These are phyloP conservation scores for Coptodon bakossiorum DNA, from an alignment of 2,113 vertebrate genomes.

Conservation along the genomic window DNA sequence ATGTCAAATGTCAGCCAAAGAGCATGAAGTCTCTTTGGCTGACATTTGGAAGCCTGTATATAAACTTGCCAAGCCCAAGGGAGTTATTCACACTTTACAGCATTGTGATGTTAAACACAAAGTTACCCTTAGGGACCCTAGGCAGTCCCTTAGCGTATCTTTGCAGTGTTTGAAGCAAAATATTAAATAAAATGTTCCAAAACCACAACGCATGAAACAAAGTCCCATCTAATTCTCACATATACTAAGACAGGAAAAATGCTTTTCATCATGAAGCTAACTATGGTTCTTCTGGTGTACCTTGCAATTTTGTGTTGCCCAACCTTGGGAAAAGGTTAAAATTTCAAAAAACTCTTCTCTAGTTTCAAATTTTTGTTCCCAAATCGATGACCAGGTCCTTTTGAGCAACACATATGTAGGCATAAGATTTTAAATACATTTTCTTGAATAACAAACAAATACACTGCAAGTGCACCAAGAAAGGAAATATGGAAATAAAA, in stretches of 20 bases:
- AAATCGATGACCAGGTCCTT: accelerated
- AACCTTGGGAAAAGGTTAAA: neutral
- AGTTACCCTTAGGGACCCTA: neutral
- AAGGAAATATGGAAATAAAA: neutral
- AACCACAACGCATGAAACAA: neutral
- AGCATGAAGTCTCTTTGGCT: neutral
- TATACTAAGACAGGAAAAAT: too few relatives aligned
- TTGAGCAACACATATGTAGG: neutral
- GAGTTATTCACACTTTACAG: neutral
- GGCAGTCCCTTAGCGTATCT: neutral
- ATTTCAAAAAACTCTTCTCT: neutral
- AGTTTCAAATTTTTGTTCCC: neutral
- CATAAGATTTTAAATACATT: neutral
- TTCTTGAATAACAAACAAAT: neutral
- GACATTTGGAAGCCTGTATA: neutral
- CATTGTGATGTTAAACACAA: neutral
- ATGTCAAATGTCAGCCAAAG: neutral
- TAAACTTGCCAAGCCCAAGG: neutral
- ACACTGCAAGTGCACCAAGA: neutral
- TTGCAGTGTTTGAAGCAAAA: neutral
- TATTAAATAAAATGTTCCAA: neutral
- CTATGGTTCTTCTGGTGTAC: too few relatives aligned
- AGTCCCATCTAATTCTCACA: neutral
- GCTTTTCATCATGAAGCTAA: too few relatives aligned
- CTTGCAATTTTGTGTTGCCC: too few relatives aligned